phyloP scores from a whole-genome alignment of 1,140 invertebrate species.

The Drosophila ohnishii region DNA sequence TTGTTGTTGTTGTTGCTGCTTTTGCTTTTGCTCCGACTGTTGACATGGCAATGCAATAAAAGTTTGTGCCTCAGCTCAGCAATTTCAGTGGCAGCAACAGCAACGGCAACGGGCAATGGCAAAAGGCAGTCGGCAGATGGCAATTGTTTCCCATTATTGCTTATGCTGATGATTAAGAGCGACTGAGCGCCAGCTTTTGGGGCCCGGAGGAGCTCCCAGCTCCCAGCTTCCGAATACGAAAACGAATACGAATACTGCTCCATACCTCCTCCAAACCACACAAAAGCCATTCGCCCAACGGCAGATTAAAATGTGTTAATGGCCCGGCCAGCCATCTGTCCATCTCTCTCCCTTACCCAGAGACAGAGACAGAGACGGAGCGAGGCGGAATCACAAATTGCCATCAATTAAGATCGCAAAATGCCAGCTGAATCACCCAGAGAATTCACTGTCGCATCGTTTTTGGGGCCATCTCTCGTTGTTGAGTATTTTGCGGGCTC shows the following conservation, averaged over 20 bases:
- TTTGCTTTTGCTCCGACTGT: constrained; percentile 44
- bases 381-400: constrained; percentile 57
- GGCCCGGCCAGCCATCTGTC: constrained; percentile 28
- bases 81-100: constrained; percentile 59
- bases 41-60: constrained; percentile 82
- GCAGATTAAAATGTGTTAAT: constrained; percentile 82
- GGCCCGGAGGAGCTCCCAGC: constrained; percentile 23
- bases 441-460: constrained; percentile 29
- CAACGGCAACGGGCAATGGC: constrained; percentile 8
- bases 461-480: constrained; percentile 14
- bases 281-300: constrained; percentile 70
- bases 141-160: constrained; percentile 81
- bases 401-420: constrained; percentile 77
- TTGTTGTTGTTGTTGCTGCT: constrained; percentile 20
- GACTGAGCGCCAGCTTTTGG: constrained; percentile 41
- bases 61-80: constrained; percentile 67
- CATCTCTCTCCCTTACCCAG: neutral
- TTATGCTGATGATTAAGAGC: constrained; percentile 79
- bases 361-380: neutral
- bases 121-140: constrained; percentile 51
- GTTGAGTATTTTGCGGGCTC: constrained; percentile 24
- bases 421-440: constrained; percentile 44
- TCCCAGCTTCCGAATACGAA: constrained; percentile 10
- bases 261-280: constrained; percentile 47
- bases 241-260: neutral